Conservation (phyloP, 2,113 vertebrate genomes). For the Natator depressus region DNA sequence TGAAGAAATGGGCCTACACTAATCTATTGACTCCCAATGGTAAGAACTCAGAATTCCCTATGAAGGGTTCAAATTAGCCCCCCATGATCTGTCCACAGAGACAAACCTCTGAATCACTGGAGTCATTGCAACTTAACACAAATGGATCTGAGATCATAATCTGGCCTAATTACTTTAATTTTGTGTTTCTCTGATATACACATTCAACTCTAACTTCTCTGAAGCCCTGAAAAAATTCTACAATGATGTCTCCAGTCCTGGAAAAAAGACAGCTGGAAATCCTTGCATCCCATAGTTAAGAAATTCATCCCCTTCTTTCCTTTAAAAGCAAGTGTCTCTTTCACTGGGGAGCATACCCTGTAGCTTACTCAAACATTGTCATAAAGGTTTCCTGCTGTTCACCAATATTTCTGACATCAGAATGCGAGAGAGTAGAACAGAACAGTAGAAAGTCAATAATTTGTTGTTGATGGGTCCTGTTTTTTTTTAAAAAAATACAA, state of each 20-base stretch:
- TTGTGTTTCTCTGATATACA: neutral
- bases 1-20: neutral
- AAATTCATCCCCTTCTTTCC: accelerated
- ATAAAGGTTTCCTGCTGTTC: neutral
- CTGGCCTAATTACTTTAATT: neutral
- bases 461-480: neutral
- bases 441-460: neutral
- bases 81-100: neutral
- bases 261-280: accelerated
- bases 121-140: neutral
- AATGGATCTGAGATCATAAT: neutral
- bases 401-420: neutral
- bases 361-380: neutral
- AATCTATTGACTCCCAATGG: neutral
- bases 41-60: neutral
- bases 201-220: neutral
- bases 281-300: neutral
- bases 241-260: neutral
- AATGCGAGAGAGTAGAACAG: neutral
- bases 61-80: neutral
- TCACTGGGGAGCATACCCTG: too few relatives aligned
- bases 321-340: neutral
- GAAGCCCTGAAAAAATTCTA: neutral
- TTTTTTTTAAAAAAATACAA: neutral
- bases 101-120: neutral